phyloP scores from a whole-genome alignment of 2,888 invertebrate genomes.

The Ametastegia equiseti region DNA sequence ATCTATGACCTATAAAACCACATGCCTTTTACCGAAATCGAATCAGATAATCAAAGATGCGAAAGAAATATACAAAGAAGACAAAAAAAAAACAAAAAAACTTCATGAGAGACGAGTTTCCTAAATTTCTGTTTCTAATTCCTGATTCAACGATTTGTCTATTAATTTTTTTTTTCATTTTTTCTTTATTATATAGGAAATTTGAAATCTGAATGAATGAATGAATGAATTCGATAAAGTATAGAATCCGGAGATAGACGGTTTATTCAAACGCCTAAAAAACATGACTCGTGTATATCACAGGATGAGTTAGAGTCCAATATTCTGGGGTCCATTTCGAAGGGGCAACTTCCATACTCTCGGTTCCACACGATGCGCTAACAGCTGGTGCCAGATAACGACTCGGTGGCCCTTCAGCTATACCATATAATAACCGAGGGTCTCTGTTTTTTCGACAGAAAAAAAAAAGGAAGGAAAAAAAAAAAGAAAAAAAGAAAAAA shows the following conservation, averaged over 20 bases:
- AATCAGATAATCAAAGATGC: background rate
- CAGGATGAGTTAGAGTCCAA: background rate
- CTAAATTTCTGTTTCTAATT: too few relatives aligned
- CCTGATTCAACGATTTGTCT: background rate
- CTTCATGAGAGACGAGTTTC: background rate
- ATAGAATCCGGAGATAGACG: background rate
- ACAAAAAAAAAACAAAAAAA: background rate
- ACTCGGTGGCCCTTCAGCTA: background rate
- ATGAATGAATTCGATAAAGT: background rate
- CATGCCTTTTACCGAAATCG: background rate
- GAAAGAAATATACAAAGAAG: background rate
- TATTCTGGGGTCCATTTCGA: background rate
- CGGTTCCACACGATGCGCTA: conserved; percentile 7
- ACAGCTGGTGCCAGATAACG: conserved; percentile 28
- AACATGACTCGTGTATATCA: background rate
- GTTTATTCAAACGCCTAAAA: background rate
- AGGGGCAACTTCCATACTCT: conserved; percentile 9
- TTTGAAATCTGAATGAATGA: too few relatives aligned
- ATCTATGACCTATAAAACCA: conserved; percentile 2
- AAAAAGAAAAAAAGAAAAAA: conserved; percentile 38
- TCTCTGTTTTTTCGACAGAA: conserved; percentile 20
- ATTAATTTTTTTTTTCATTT: too few relatives aligned
- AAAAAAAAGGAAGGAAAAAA: conserved; percentile 40
- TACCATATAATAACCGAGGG: conserved; percentile 10
- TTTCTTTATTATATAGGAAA: too few relatives aligned